These are phyloP conservation scores for Micrasema longulum DNA, from an alignment of 1,140 invertebrate genomes.

Conservation along the genomic window DNA sequence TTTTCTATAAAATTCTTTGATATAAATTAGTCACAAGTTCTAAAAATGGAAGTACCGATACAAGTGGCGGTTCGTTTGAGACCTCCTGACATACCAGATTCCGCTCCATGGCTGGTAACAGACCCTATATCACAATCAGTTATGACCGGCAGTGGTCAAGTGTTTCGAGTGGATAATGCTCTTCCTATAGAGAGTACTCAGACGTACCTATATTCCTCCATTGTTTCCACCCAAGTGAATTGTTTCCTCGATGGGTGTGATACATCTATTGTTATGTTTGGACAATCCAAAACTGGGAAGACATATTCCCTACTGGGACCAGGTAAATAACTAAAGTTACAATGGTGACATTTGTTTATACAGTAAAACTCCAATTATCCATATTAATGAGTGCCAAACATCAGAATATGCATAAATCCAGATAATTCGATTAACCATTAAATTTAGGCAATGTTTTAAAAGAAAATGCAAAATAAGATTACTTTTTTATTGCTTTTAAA, in stretches of 20 bases:
- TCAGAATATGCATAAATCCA: too few species aligned
- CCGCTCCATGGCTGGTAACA: conserved; percentile 68
- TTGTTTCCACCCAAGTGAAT: conserved; percentile 64
- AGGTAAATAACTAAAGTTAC: too few species aligned
- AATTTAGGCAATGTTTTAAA: too few species aligned
- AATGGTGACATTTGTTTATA: too few species aligned
- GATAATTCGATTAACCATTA: too few species aligned
- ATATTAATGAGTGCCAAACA: too few species aligned
- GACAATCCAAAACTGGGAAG: conserved; percentile 82
- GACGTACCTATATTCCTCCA: conserved; percentile 34
- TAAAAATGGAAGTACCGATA: conserved; percentile 70
- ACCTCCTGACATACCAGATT: conserved; percentile 63
- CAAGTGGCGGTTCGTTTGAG: conserved; percentile 71
- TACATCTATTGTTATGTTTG: conserved; percentile 81
- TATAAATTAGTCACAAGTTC: too few species aligned
- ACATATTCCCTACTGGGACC: conserved; percentile 83
- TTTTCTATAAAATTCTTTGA: too few species aligned
- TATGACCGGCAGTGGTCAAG: conserved; percentile 68
- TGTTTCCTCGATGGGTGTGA: conserved; percentile 78
- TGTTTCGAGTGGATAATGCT: conserved; percentile 72
- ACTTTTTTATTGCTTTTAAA: too few species aligned
- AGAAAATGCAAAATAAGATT: too few species aligned
- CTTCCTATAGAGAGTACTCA: conserved; percentile 69
- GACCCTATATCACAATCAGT: conserved; percentile 69
- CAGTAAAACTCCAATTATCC: too few species aligned